A percentile compares a stretch with the other conserved stretches of the same genome.
Evolutionary conservation across 2,113 vertebrate species (phyloP).

Genomic region (Oncorhynchus keta): DNA sequence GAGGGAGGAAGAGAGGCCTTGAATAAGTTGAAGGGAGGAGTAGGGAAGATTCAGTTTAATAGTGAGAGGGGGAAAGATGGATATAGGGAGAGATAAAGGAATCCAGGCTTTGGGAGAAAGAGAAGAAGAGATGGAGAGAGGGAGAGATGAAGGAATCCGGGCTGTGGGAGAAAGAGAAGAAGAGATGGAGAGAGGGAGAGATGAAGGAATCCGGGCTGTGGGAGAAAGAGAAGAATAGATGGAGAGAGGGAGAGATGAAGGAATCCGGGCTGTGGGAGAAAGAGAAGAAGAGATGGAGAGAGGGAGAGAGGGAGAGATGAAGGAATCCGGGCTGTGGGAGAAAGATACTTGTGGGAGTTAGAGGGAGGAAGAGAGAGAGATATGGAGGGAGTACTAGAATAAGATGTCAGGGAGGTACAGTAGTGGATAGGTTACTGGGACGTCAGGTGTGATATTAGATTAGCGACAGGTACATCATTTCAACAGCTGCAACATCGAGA

Average conservation of each 20-base stretch:
- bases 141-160: background rate
- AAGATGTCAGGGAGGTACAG: slow-evolving; percentile 52
- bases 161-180: background rate
- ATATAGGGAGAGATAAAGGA: too few species aligned
- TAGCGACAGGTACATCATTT: slow-evolving; percentile 60
- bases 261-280: background rate
- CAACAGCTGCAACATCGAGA: too few species aligned
- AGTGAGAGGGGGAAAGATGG: too few species aligned
- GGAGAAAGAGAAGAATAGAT: background rate
- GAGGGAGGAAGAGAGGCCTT: slow-evolving; percentile 31
- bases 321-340: too few species aligned
- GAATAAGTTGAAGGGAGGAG: slow-evolving; percentile 8
- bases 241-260: background rate
- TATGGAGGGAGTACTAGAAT: slow-evolving; percentile 18
- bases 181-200: background rate
- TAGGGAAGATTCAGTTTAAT: too few species aligned
- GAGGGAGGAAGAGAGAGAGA: background rate
- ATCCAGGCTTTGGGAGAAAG: too few species aligned
- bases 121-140: background rate
- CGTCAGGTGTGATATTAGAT: slow-evolving; percentile 62
- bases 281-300: background rate
- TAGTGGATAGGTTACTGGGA: slow-evolving; percentile 60
- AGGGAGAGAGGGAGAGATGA: background rate
- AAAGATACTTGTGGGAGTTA: too few species aligned
- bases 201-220: background rate